Evolutionary conservation across 2,113 vertebrate genomes (phyloP).

Genomic region (Sylvietta virens): DNA sequence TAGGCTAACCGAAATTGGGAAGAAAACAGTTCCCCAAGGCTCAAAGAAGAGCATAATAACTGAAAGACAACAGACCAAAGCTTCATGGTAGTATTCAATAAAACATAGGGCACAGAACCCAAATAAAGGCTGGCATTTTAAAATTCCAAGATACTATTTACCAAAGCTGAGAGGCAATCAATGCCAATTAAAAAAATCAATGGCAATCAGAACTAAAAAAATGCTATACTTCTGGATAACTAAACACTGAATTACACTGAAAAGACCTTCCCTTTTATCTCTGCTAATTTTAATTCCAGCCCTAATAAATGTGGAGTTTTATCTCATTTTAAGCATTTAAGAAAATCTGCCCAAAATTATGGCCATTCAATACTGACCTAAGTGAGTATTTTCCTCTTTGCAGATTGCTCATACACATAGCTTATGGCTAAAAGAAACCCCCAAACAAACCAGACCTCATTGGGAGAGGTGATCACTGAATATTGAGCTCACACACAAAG

Average conservation of each 20-base stretch:
- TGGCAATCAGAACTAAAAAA: background rate
- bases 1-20: background rate
- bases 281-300: background rate
- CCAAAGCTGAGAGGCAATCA: background rate
- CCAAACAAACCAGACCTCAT: background rate
- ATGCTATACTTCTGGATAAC: background rate
- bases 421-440: background rate
- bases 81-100: background rate
- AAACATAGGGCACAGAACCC: background rate
- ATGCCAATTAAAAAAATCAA: background rate
- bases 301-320: background rate
- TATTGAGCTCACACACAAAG: background rate
- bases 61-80: background rate
- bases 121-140: background rate
- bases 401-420: background rate
- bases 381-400: background rate
- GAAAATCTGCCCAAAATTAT: background rate
- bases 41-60: background rate
- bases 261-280: background rate
- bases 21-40: background rate
- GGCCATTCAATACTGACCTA: background rate
- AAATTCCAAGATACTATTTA: background rate
- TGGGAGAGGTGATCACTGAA: background rate
- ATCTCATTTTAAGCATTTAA: background rate
- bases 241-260: background rate